phyloP scores from a whole-genome alignment of 2,797 vertebrate species.

The Nothura maculosa region DNA sequence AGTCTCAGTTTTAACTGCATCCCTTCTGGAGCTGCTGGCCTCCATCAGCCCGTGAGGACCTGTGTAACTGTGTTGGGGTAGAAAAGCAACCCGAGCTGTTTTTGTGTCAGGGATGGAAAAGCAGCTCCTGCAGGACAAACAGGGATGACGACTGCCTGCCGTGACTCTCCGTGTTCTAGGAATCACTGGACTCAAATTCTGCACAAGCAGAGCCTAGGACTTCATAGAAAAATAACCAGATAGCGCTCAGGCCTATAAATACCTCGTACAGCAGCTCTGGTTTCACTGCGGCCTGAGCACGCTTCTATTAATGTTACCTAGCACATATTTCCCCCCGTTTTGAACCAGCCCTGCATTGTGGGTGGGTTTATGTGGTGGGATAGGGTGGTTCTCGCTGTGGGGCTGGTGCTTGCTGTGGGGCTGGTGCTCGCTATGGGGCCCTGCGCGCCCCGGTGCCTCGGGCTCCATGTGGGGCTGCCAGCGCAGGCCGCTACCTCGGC shows the following conservation, averaged over 20 bases:
- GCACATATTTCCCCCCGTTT: neutral
- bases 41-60: fast-evolving
- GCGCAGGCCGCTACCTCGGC: conserved; percentile 28
- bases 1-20: neutral
- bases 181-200: neutral
- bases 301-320: neutral
- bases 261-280: neutral
- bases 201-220: neutral
- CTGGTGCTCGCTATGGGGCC: neutral
- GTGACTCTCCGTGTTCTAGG: neutral
- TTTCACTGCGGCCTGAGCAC: neutral
- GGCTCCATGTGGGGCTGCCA: neutral
- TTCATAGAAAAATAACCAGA: neutral
- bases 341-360: neutral
- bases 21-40: neutral
- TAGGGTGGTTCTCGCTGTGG: too few species aligned
- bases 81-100: fast-evolving
- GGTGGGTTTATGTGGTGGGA: neutral
- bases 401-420: neutral
- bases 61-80: neutral
- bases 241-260: neutral
- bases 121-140: neutral
- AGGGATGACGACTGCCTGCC: neutral
- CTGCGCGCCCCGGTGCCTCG: too few species aligned
- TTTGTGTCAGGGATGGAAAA: neutral